A percentile compares a stretch with the other conserved stretches of the same genome.
Conservation (phyloP, 2,888 invertebrate species). For the Oscheius sp. region DNA sequence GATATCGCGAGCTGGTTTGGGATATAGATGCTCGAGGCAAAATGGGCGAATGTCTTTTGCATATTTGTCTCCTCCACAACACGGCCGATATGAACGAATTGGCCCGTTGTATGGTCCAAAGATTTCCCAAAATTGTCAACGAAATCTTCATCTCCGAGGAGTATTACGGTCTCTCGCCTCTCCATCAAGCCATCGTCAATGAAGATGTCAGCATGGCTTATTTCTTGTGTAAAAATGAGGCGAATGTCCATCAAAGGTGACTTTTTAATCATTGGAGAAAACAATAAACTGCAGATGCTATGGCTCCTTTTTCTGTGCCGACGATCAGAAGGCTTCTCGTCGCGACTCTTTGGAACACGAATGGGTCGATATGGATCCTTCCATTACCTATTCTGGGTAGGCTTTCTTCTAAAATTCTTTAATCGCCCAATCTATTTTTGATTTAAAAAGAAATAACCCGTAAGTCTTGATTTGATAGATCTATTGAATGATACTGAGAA, state of each 20-base stretch:
- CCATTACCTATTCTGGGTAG: constrained; percentile 86
- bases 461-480: too few species aligned
- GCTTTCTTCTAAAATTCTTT: neutral
- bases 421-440: too few species aligned
- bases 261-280: neutral
- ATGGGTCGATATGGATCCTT: constrained; percentile 83
- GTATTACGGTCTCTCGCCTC: constrained; percentile 80
- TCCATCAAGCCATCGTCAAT: constrained; percentile 96
- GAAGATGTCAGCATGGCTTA: constrained; percentile 98
- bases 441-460: too few species aligned
- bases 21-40: constrained; percentile 77
- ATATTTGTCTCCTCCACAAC: constrained; percentile 89
- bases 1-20: constrained; percentile 75
- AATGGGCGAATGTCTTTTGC: constrained; percentile 92
- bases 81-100: constrained; percentile 90
- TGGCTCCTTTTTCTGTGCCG: constrained; percentile 95
- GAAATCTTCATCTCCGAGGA: constrained; percentile 96
- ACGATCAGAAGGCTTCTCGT: constrained; percentile 85
- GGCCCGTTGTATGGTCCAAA: constrained; percentile 86
- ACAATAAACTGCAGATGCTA: constrained; percentile 73
- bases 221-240: constrained; percentile 87
- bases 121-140: constrained; percentile 93
- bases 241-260: constrained; percentile 79
- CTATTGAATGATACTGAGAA: too few species aligned
- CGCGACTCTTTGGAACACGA: constrained; percentile 86